phyloP scores from a whole-genome alignment of 2,888 invertebrate species.

The Glomeris marginata region DNA sequence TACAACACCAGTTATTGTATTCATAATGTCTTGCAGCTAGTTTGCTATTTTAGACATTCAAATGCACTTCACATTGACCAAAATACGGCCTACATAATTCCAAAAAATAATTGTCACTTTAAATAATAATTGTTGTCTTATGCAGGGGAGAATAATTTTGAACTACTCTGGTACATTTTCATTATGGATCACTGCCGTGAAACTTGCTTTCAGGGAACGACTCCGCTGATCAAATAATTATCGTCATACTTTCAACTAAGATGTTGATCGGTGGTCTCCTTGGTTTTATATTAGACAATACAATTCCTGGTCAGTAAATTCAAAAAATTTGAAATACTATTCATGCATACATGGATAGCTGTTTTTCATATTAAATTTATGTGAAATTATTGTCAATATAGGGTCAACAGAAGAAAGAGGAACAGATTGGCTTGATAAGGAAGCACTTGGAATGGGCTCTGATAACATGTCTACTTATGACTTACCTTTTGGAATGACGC shows the following conservation, averaged over 20 bases:
- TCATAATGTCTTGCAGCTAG: no score
- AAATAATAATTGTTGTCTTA: not conserved
- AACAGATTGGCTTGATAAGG: no score
- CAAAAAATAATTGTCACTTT: not conserved
- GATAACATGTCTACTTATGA: no score
- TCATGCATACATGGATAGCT: no score
- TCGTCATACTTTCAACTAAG: conserved; percentile 18
- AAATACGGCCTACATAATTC: no score
- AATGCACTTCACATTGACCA: no score
- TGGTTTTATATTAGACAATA: conserved; percentile 20
- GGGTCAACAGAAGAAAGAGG: no score
- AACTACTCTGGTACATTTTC: conserved; percentile 17
- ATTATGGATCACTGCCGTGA: not conserved
- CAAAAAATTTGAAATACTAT: not conserved
- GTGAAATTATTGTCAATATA: no score
- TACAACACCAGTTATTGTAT: no score
- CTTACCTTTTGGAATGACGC: no score
- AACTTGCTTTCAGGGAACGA: not conserved
- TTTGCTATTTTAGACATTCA: not conserved
- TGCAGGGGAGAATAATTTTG: conserved; percentile 7
- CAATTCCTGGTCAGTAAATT: conserved; percentile 18
- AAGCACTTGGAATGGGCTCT: no score
- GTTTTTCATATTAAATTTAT: no score
- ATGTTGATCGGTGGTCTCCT: conserved; percentile 21
- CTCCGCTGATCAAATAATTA: conserved; percentile 6